These are phyloP conservation scores for Xiphydria camelus DNA, from an alignment of 2,888 invertebrate genomes.

Conservation along the genomic window DNA sequence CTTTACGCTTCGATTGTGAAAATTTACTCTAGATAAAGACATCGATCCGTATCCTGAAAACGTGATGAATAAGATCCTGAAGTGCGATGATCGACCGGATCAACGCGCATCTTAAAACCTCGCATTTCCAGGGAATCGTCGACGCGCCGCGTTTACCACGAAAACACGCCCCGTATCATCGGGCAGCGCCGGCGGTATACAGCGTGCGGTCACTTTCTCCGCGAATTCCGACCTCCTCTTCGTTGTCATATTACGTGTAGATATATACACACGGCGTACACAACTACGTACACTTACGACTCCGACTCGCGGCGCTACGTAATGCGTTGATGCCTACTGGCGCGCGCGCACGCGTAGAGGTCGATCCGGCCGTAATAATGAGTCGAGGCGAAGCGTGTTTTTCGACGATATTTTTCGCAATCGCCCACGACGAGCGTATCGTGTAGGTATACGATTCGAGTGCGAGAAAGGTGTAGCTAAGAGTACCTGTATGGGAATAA, in stretches of 20 bases:
- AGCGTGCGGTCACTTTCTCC: constrained; percentile 14
- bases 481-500: too few relatives aligned
- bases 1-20: too few relatives aligned
- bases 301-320: too few relatives aligned
- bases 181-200: not conserved
- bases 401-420: too few relatives aligned
- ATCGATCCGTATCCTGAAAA: too few relatives aligned
- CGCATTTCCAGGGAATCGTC: constrained; percentile 1
- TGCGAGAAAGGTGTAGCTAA: too few relatives aligned
- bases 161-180: not conserved
- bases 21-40: too few relatives aligned
- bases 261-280: constrained; percentile 3
- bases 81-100: not conserved
- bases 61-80: not conserved
- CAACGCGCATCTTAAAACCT: not conserved
- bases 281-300: constrained; percentile 3
- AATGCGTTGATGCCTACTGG: too few relatives aligned
- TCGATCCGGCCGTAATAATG: not conserved
- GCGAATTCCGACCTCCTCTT: constrained; percentile 10
- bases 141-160: constrained; percentile 1
- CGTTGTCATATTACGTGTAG: constrained; percentile 12
- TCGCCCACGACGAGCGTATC: too few relatives aligned
- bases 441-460: too few relatives aligned
- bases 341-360: not conserved
- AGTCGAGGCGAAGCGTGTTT: too few relatives aligned